Percentiles rank a stretch among this genome's conserved stretches.
Conservation (phyloP, 1,140 invertebrate species). For the Agrilus planipennis region DNA sequence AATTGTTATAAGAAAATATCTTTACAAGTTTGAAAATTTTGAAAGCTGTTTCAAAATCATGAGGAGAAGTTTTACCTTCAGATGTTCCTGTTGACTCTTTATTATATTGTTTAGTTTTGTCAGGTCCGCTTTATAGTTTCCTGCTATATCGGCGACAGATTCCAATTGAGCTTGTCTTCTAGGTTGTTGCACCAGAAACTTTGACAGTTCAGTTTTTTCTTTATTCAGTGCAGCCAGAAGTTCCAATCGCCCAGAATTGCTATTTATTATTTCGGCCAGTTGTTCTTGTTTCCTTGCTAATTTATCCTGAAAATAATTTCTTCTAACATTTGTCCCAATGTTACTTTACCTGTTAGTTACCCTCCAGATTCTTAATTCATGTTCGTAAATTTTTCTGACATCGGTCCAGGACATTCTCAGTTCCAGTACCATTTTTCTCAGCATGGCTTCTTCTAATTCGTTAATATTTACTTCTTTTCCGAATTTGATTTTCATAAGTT, state of each 20-base stretch:
- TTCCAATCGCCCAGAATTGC: constrained; percentile 45
- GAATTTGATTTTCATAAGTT: constrained; percentile 6
- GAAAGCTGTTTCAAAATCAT: constrained; percentile 4
- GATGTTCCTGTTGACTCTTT: constrained; percentile 29
- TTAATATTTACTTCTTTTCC: constrained; percentile 4
- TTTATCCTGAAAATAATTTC: constrained; percentile 21
- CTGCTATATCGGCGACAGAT: constrained; percentile 16
- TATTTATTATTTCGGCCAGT: constrained; percentile 36
- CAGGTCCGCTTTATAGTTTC: constrained; percentile 31
- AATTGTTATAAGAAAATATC: too few species aligned
- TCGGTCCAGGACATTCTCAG: constrained; percentile 37
- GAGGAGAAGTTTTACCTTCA: too few species aligned
- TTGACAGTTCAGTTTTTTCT: constrained; percentile 42
- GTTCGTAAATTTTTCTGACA: constrained; percentile 33
- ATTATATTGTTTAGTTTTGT: constrained; percentile 30
- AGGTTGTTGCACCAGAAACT: constrained; percentile 33
- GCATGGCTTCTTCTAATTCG: constrained; percentile 42
- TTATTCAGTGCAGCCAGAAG: constrained; percentile 42
- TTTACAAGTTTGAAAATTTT: not conserved
- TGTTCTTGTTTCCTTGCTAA: constrained; percentile 30
- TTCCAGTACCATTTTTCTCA: constrained; percentile 41
- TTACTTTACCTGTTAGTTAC: constrained; percentile 6
- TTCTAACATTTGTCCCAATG: not conserved
- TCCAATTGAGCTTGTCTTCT: constrained; percentile 30
- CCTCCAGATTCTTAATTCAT: constrained; percentile 30